Base-by-base conservation (phyloP, 2,113 vertebrate species). In the Brachirus orientalis region DNA sequence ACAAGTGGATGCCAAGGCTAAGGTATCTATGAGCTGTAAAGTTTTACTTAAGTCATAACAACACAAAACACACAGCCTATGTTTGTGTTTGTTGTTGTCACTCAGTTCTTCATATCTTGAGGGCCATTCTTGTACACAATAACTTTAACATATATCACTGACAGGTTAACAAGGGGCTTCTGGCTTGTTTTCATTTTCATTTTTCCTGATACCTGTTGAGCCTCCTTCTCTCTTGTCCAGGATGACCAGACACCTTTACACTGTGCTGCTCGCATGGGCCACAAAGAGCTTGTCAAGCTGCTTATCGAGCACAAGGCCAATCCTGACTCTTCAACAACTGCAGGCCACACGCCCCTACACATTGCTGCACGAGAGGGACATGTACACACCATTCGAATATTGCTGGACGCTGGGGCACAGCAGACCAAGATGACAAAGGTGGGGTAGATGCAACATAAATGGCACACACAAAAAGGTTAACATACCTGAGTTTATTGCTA, bases 391-490 rank as follows among this genome's bases (percentile, higher is more conserved):
- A 94, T 94, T 6, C 86, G 94, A 63, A 95, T 95, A 46, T 89
- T 99, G 57, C 88, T 99, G 57, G 96, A 98, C 10, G 94, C 94
- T 16, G 95, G 92, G 4, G 98, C 97, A 0, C 95, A 94, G 1
- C 96, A 98, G 87, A 92, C 93, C 28, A 96, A 94, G 88, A 96
- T 98, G 97, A 99, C 98, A 57, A 99, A 98, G 95, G 98, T 97
- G 59, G 10, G 10, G 18, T 18, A 22, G n/a, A 36, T 14, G 2
- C 13, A 7, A 33, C 10, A 6, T 36, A 0, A 5, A 22, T 11
- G 37, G 22, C 22, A 28, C 11, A 8, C 35, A 9, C 1, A 5
- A 18, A 20, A 28, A 28, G 0, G 28, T 28, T 1, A 1, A 28
- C 6, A 6, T 28, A 28, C 28, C n/a, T n/a, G n/a, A 28, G 28